phyloP scores from a whole-genome alignment of 2,797 vertebrate genomes.

The Liparis tanakae region DNA sequence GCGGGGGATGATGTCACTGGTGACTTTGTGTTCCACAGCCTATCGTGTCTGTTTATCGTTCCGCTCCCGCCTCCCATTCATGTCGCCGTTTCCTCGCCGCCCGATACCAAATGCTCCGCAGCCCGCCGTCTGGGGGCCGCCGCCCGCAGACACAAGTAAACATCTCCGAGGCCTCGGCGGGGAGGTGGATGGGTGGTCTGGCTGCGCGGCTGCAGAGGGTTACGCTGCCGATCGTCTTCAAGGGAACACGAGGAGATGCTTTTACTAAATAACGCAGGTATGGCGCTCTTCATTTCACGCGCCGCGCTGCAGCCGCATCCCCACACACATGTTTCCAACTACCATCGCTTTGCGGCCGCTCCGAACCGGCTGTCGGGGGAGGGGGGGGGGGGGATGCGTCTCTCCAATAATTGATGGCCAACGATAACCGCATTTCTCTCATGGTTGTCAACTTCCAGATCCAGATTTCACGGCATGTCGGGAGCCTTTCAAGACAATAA shows the following conservation, averaged over 20 bases:
- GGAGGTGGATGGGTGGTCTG: slow-evolving; percentile 24
- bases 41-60: neutral
- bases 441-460: neutral
- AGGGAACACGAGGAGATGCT: slow-evolving; percentile 7
- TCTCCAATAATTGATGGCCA: neutral
- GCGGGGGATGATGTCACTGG: too few relatives aligned
- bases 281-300: slow-evolving; percentile 2
- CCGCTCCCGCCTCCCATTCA: too few relatives aligned
- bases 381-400: neutral
- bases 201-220: slow-evolving; percentile 23
- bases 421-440: neutral
- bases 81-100: neutral
- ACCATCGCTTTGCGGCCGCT: neutral
- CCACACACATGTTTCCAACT: slow-evolving; percentile 5
- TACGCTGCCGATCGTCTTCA: slow-evolving; percentile 26
- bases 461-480: neutral
- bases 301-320: slow-evolving; percentile 4
- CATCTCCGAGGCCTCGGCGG: neutral
- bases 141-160: slow-evolving; percentile 3
- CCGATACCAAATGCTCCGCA: too few relatives aligned
- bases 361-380: neutral
- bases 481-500: neutral
- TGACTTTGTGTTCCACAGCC: neutral
- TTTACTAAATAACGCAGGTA: slow-evolving; percentile 4
- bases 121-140: too few relatives aligned